Base-by-base conservation (phyloP, 2,888 invertebrate species). In the Conops quadrifasciatus region DNA sequence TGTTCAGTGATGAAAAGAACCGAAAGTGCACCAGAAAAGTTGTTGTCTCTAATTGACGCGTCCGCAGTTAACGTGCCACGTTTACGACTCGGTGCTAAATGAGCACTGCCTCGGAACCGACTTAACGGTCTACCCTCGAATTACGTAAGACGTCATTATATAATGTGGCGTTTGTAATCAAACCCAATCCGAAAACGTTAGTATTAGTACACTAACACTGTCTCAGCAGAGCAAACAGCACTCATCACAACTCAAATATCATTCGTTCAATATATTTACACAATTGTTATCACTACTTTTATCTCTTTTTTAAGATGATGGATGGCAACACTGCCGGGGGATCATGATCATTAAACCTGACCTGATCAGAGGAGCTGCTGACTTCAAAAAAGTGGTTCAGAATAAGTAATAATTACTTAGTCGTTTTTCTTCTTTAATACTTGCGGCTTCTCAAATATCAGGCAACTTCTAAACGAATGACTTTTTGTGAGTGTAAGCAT, bases 81-180 rank as follows among this genome's bases (percentile, higher is more conserved):
- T 58, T 43, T 60, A 19, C 30, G 51, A 62, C 51, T 62, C 45
- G 68, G 36, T 19, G 51, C 51, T 30, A 59, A 62, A 21, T 62
- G 68, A 62, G 62, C 60, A 30, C 62, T 68, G 67, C 56, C 30
- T 66, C 24, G 51, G 62, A 49, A 62, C 68, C 45, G 66, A 56
- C 43, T 58, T 68, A 68, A 68, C 68, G 68, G 58, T 62, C 51
- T 30, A 71, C 56, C 49, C 60, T 49, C 68, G 36, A 19, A 60
- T 68, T 58, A 68, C 68, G 68, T 68, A 68, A 68, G 19, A 30
- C 62, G 51, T 51, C 60, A 68, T 68, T 68, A 68, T 68, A 68
- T 68, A 68, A 68, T 24, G 30, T 36, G 36, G 36, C 24, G 13
- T 49, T 43, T 68, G 68, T 68, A 68, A 68, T 62, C 30, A n/a